Base-by-base conservation (phyloP, 1,140 invertebrate genomes). In the Drosophila orena region DNA sequence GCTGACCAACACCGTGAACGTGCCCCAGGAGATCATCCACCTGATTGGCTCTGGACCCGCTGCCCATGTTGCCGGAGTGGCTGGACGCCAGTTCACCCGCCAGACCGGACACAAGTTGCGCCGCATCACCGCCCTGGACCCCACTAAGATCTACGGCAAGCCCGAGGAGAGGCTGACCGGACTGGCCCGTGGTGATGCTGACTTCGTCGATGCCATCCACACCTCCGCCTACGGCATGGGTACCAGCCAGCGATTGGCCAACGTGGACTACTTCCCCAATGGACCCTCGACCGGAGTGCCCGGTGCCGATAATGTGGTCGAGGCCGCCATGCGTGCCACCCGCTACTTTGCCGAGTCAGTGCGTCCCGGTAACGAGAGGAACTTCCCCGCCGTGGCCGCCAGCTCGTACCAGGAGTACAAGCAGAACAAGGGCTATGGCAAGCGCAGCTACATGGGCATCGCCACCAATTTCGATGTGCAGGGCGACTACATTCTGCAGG, bases 221-320 rank as follows among this genome's bases (percentile, higher is more conserved):
- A 96, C 96, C 0, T 96, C 96, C 71, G 95, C 94, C n/a, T 95
- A 95, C 1, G 94, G 95, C 38, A 94, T 96, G 83, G 96, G 96
- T 2, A 94, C 96, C 53, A 91, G 93, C 46, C 93, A 94, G 53
- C 94, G 94, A 22, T 92, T 94, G 74, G 96, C 96, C 22, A 93
- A 96, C 74, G 94, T 93, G 3, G 97, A 97, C 91, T 97, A 97
- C 93, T 97, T 94, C 83, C 96, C 96, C 0, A 97, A 97, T 91
- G 95, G 95, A 38, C 83, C 80, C 24, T 57, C 58, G 2, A 4
- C 73, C 10, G 66, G 88, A 73, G 94, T 94, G 62, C 94, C 94
- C 10, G 92, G 93, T 53, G 94, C 94, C 59, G 79, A 90, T 66
- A 70, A 92, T 76, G 91, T 95, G 50, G 93, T 94, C 6, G 96